phyloP scores from a whole-genome alignment of 2,797 vertebrate genomes.

The Microhierax caerulescens region DNA sequence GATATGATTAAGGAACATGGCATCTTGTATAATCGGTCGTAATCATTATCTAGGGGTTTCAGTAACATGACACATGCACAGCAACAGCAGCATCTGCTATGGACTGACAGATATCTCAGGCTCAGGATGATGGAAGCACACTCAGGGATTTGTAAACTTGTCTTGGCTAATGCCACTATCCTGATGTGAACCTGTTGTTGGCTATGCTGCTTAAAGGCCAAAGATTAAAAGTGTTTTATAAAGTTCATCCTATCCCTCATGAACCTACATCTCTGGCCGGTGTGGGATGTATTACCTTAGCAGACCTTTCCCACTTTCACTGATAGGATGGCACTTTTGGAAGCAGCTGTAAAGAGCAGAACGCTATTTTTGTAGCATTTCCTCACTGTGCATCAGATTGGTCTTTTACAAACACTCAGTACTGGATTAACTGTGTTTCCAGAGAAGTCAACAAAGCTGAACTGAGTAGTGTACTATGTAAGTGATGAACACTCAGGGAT shows the following conservation, averaged over 20 bases:
- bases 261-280: not conserved
- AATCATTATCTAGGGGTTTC: constrained; percentile 73
- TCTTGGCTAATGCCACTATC: constrained; percentile 46
- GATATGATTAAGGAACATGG: constrained; percentile 78
- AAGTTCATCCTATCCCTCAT: constrained; percentile 33
- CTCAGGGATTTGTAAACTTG: constrained; percentile 48
- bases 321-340: constrained; percentile 8
- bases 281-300: not conserved
- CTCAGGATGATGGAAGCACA: constrained; percentile 49
- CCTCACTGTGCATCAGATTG: not conserved
- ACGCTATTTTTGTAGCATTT: not conserved
- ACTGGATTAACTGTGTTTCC: constrained; percentile 15
- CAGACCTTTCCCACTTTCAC: constrained; percentile 29
- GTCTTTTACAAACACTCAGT: not conserved
- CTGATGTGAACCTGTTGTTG: constrained; percentile 65
- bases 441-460: not conserved
- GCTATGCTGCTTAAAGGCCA: constrained; percentile 49
- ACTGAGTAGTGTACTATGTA: not conserved
- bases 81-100: constrained; percentile 70
- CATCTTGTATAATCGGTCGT: constrained; percentile 75
- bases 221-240: constrained; percentile 56
- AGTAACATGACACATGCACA: constrained; percentile 66
- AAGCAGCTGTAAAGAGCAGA: constrained; percentile 7
- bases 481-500: not conserved
- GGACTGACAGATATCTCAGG: constrained; percentile 59